Percentiles rank a stretch among this genome's conserved stretches.
Evolutionary conservation across 2,113 vertebrate species (phyloP).

Genomic region (Paradisaea rubra): DNA sequence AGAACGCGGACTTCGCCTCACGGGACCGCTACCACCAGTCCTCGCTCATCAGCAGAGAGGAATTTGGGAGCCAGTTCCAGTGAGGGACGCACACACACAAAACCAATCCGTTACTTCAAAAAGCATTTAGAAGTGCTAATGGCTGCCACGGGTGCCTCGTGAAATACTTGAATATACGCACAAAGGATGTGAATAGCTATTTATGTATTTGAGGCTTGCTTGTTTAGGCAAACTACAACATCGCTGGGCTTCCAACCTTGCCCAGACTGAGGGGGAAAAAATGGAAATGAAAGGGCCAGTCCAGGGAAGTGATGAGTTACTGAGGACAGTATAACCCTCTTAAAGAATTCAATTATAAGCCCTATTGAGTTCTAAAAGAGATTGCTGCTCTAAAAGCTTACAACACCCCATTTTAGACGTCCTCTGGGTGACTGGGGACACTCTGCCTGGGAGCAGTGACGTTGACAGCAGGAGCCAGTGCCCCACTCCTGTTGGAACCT

Average conservation of each 20-base stretch:
- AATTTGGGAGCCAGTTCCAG: constrained; percentile 71
- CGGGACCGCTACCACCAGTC: constrained; percentile 89
- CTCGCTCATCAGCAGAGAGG: constrained; percentile 73
- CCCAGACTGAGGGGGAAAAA: neutral
- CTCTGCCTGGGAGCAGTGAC: neutral
- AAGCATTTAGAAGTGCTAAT: neutral
- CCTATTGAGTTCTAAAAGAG: neutral
- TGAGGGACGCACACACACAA: constrained; percentile 19
- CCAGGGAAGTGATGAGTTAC: neutral
- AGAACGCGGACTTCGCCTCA: constrained; percentile 90
- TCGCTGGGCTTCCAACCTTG: neutral
- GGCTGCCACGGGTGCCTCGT: neutral
- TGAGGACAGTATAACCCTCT: neutral
- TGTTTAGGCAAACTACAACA: neutral
- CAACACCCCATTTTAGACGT: neutral
- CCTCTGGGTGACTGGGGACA: neutral
- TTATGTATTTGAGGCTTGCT: neutral
- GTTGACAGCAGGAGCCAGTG: neutral
- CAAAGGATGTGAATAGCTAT: neutral
- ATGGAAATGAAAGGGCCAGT: neutral
- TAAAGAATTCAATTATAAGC: neutral
- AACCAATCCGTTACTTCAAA: neutral
- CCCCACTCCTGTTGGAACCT: neutral
- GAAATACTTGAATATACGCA: constrained; percentile 15
- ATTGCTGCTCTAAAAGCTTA: neutral